Evolutionary conservation across 2,888 invertebrate genomes (phyloP).

Genomic region (Masnerella sp.): DNA sequence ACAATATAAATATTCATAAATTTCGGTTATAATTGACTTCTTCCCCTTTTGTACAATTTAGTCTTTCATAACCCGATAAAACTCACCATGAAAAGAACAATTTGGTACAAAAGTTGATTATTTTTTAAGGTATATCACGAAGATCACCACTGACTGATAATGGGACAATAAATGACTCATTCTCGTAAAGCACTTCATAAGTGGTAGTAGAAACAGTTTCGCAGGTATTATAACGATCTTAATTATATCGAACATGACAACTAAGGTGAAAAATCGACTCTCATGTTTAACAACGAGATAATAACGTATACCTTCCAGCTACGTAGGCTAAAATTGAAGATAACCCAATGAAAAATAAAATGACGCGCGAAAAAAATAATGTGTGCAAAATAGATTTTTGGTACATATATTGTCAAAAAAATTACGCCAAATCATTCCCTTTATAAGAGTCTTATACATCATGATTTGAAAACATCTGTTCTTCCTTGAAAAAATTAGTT

Average conservation of each 20-base stretch:
- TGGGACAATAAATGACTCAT: constrained; percentile 43
- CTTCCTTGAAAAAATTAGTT: too few species aligned
- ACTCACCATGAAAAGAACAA: constrained; percentile 21
- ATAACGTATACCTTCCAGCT: constrained; percentile 34
- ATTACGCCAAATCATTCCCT: too few species aligned
- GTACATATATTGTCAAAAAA: too few species aligned
- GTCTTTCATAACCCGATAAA: constrained; percentile 7
- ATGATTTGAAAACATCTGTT: too few species aligned
- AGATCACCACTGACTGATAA: constrained; percentile 49
- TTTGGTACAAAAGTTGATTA: constrained; percentile 28
- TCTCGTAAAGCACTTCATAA: constrained; percentile 46
- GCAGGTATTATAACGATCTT: constrained; percentile 44
- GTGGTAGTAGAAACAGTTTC: constrained; percentile 36
- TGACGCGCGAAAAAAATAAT: constrained; percentile 12
- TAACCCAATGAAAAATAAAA: constrained; percentile 35
- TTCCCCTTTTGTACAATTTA: constrained; percentile 1
- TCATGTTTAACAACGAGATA: constrained; percentile 40
- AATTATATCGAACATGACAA: constrained; percentile 53
- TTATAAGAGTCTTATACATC: too few species aligned
- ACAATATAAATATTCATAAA: too few species aligned
- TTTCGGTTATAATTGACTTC: not conserved
- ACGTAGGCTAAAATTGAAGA: constrained; percentile 17
- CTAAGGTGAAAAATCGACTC: constrained; percentile 49
- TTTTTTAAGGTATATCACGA: constrained; percentile 19
- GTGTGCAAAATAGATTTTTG: constrained; percentile 4